phyloP scores from a whole-genome alignment of 2,797 vertebrate species.

The Myotis vivesi region DNA sequence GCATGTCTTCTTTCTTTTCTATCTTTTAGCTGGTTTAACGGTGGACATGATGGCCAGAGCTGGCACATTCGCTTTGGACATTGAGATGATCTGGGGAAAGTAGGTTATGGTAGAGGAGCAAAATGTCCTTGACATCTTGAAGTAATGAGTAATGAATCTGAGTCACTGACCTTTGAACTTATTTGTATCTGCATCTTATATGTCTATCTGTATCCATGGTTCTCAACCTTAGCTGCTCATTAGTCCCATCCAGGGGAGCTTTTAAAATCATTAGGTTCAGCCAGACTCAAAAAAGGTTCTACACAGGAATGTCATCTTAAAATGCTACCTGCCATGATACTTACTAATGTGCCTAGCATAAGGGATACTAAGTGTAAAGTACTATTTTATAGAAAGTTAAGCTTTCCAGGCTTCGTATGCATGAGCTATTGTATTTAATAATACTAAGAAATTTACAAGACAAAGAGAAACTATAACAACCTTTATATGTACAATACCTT shows the following conservation, averaged over 20 bases:
- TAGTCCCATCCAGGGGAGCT: too few relatives aligned
- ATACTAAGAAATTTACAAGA: conserved; percentile 69
- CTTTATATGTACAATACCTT: conserved; percentile 53
- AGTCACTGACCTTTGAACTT: neutral
- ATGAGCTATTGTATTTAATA: conserved; percentile 58
- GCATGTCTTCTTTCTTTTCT: neutral
- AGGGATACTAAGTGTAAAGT: neutral
- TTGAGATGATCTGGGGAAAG: neutral
- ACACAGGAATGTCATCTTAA: neutral
- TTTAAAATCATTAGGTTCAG: neutral
- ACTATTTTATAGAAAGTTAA: neutral
- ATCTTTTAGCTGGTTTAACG: neutral
- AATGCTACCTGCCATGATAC: neutral
- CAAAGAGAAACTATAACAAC: conserved; percentile 71
- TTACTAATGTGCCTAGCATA: neutral
- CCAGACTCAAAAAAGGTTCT: neutral
- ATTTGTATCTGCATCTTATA: neutral
- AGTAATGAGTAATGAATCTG: neutral
- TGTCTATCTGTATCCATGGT: neutral
- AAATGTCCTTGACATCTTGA: neutral
- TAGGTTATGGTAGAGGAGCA: neutral
- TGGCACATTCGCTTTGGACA: neutral
- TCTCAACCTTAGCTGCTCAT: neutral
- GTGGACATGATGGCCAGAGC: neutral
- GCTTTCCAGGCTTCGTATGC: neutral